These are phyloP conservation scores for Chaetodon trifascialis DNA, from an alignment of 2,113 vertebrate genomes.

Conservation along the genomic window DNA sequence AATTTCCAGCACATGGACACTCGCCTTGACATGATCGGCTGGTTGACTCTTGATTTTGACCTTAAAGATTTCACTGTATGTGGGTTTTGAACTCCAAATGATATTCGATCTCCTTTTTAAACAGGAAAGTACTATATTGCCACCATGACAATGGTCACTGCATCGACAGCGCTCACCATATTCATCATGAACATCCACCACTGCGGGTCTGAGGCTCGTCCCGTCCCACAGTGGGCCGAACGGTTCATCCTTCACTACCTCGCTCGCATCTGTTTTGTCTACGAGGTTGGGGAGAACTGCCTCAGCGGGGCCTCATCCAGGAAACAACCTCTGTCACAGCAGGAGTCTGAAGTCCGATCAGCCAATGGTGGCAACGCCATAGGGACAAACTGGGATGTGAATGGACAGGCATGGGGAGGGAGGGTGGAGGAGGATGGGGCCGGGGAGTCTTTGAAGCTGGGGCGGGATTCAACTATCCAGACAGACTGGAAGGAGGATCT, in stretches of 20 bases:
- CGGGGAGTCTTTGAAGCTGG: background rate
- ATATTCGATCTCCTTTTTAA: background rate
- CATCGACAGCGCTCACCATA: slow-evolving; percentile 92
- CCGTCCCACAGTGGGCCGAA: slow-evolving; percentile 89
- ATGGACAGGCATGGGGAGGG: slow-evolving; percentile 48
- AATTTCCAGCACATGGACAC: too few species aligned
- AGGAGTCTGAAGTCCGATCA: slow-evolving; percentile 31
- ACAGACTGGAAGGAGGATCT: slow-evolving; percentile 49
- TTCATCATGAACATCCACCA: slow-evolving; percentile 97
- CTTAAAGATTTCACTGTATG: background rate
- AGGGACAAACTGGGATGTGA: slow-evolving; percentile 54
- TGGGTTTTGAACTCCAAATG: background rate
- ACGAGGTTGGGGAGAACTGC: slow-evolving; percentile 86
- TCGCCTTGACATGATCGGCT: too few species aligned
- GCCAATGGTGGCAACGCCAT: slow-evolving; percentile 10
- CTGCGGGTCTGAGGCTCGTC: slow-evolving; percentile 87
- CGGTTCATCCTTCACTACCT: slow-evolving; percentile 87
- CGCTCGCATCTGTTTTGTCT: slow-evolving; percentile 88
- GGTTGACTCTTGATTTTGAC: too few species aligned
- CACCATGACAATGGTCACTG: slow-evolving; percentile 94
- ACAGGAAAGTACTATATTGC: slow-evolving; percentile 95
- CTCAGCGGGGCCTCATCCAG: slow-evolving; percentile 34
- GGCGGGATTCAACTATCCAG: slow-evolving; percentile 2
- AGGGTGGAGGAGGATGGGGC: slow-evolving; percentile 14
- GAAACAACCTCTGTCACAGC: slow-evolving; percentile 33